Conservation (phyloP, 2,113 vertebrate genomes). For the Cichladusa arquata region DNA sequence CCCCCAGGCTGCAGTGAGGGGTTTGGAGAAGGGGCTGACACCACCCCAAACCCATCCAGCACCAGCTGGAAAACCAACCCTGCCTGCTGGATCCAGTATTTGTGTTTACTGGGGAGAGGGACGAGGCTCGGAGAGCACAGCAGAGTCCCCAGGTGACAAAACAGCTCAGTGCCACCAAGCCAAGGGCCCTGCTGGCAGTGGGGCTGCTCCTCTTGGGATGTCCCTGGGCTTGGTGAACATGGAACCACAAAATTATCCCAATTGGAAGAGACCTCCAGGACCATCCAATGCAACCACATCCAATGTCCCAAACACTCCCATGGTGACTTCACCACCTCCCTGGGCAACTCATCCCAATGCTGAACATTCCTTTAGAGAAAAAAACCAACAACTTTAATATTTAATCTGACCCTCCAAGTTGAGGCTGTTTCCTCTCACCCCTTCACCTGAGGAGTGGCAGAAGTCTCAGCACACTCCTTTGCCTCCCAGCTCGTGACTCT, state of each 20-base stretch:
- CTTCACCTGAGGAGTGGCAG: neutral
- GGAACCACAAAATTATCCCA: rapidly evolving
- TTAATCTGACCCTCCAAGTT: rapidly evolving
- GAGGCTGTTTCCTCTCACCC: neutral
- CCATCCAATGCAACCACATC: neutral
- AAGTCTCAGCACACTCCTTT: neutral
- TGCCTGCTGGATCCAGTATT: neutral
- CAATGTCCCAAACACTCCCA: neutral
- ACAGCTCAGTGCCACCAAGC: neutral
- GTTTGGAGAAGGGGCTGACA: neutral
- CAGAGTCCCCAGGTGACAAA: neutral
- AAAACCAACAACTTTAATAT: rapidly evolving
- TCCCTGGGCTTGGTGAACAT: rapidly evolving
- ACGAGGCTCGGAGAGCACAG: neutral
- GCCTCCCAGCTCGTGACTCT: neutral
- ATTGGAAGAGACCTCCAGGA: neutral
- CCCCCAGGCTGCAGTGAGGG: rapidly evolving
- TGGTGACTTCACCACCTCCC: neutral
- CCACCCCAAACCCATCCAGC: neutral
- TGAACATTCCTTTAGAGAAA: neutral
- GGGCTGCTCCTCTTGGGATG: neutral
- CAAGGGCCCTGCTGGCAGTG: neutral
- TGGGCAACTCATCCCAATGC: neutral
- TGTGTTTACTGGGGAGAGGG: neutral
- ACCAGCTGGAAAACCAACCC: neutral